phyloP scores from a whole-genome alignment of 2,888 invertebrate species.

The Standfussiana lucernea region DNA sequence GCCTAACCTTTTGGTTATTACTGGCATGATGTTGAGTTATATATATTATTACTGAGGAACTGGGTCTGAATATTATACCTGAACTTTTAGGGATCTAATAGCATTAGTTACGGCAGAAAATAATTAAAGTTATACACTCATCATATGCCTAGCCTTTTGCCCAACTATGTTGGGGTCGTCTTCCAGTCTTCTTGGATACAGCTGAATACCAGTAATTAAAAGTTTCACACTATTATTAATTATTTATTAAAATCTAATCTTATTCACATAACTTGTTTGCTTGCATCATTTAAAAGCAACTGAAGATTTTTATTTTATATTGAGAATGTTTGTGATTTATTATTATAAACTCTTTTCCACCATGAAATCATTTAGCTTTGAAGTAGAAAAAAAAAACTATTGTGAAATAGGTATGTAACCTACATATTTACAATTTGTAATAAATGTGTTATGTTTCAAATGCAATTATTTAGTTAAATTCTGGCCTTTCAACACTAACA shows the following conservation, averaged over 20 bases:
- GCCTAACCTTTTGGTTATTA: background rate
- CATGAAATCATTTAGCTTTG: slow-evolving; percentile 23
- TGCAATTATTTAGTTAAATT: background rate
- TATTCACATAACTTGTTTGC: too few relatives aligned
- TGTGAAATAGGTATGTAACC: background rate
- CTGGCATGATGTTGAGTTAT: background rate
- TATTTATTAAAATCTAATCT: too few relatives aligned
- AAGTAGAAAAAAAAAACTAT: background rate
- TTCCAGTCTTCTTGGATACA: too few relatives aligned
- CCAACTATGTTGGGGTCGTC: too few relatives aligned
- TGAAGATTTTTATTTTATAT: background rate
- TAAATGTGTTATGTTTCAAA: background rate
- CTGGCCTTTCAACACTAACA: background rate
- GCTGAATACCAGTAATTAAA: too few relatives aligned
- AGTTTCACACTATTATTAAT: too few relatives aligned
- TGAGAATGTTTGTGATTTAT: background rate
- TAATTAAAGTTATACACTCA: too few relatives aligned
- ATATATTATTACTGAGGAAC: background rate
- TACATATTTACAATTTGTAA: background rate
- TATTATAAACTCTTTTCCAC: slow-evolving; percentile 2
- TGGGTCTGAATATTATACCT: background rate
- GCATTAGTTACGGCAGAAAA: background rate
- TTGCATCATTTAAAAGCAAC: background rate
- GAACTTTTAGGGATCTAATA: background rate
- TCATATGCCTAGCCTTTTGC: too few relatives aligned